Conservation (phyloP, 1,140 invertebrate genomes). For the Vanessa tameamea region DNA sequence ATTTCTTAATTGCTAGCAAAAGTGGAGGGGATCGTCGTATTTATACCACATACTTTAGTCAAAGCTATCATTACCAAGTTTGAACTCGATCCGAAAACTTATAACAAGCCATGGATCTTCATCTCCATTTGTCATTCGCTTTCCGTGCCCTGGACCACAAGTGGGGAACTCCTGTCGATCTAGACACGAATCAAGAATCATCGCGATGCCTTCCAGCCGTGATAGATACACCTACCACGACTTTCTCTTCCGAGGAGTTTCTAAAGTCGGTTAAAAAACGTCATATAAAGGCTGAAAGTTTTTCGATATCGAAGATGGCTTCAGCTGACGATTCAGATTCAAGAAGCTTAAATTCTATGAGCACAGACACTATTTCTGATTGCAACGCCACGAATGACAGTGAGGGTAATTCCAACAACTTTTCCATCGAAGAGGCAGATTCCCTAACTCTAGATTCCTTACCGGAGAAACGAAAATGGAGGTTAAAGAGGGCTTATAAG, state of each 20-base stretch:
- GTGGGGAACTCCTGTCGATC: conserved; percentile 55
- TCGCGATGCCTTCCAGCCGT: conserved; percentile 44
- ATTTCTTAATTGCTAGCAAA: background rate
- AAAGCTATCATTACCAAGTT: background rate
- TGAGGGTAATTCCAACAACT: background rate
- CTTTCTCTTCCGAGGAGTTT: conserved; percentile 60
- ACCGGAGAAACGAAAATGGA: background rate
- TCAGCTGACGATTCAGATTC: conserved; percentile 21
- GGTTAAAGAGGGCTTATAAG: background rate
- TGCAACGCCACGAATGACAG: background rate
- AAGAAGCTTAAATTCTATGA: background rate
- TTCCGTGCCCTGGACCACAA: conserved; percentile 57
- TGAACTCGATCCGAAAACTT: background rate
- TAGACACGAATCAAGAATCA: conserved; percentile 43
- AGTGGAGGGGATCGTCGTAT: background rate
- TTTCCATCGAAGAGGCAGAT: background rate
- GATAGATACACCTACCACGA: conserved; percentile 45
- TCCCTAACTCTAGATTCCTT: background rate
- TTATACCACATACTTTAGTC: background rate
- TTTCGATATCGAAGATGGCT: conserved; percentile 35
- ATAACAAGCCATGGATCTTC: conserved; percentile 53
- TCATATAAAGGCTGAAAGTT: background rate
- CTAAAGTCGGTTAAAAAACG: conserved; percentile 42
- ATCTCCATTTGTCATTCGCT: conserved; percentile 54
- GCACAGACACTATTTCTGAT: background rate